Evolutionary conservation across 2,888 invertebrate species (phyloP).

Genomic region (Microplitis deprimator): DNA sequence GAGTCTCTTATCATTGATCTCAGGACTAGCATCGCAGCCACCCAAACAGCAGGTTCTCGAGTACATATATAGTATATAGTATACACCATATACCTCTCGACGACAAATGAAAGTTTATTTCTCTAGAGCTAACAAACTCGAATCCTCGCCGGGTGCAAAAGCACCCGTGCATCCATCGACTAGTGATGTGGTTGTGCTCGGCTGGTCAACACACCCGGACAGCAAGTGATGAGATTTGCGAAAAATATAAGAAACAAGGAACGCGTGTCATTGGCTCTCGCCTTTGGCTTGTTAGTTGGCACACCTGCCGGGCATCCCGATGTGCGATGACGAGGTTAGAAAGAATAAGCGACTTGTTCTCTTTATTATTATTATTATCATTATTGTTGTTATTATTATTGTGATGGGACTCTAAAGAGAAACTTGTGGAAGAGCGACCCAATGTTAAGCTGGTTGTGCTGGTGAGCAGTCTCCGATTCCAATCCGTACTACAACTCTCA

Average conservation of each 20-base stretch:
- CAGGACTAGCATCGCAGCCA: slow-evolving; percentile 8
- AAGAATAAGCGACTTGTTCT: slow-evolving; percentile 29
- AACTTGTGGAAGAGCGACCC: too few species aligned
- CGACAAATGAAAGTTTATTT: slow-evolving; percentile 6
- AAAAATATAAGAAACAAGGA: slow-evolving; percentile 26
- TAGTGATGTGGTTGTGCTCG: background rate
- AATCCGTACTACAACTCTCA: slow-evolving; percentile 12
- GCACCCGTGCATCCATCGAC: background rate
- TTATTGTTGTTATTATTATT: background rate
- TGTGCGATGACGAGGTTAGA: background rate
- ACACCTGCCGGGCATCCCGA: slow-evolving; percentile 64
- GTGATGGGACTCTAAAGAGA: background rate
- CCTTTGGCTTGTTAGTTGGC: slow-evolving; percentile 53
- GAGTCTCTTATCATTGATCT: slow-evolving; percentile 19
- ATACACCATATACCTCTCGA: slow-evolving; percentile 2
- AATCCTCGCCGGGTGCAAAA: slow-evolving; percentile 4
- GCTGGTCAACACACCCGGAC: background rate
- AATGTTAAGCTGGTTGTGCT: too few species aligned
- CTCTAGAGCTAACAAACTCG: background rate
- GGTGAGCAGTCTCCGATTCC: slow-evolving; percentile 2
- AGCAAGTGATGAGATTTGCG: slow-evolving; percentile 8
- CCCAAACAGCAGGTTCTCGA: background rate
- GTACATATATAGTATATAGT: background rate
- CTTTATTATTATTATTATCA: slow-evolving; percentile 22
- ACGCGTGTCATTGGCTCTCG: slow-evolving; percentile 31